Evolutionary conservation across 2,888 invertebrate genomes (phyloP).

Genomic region (Plebejus anna): DNA sequence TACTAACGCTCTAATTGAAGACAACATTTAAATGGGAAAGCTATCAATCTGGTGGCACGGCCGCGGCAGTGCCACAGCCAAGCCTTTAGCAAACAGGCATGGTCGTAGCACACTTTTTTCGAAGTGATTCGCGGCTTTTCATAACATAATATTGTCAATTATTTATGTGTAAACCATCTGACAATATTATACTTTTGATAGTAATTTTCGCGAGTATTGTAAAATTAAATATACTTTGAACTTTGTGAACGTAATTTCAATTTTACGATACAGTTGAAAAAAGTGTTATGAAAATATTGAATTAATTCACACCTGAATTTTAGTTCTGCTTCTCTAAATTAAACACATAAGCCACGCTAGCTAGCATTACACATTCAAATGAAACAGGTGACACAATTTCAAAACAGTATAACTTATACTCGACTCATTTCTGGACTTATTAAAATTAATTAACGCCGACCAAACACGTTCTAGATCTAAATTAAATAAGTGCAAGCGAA

Average conservation of each 20-base stretch:
- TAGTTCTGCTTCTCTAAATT: not conserved
- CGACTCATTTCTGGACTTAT: constrained; percentile 13
- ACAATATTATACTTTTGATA: too few species aligned
- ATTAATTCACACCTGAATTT: not conserved
- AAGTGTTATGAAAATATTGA: not conserved
- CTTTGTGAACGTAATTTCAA: not conserved
- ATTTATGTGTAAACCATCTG: too few species aligned
- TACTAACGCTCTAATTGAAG: too few species aligned
- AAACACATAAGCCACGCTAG: not conserved
- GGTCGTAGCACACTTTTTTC: too few species aligned
- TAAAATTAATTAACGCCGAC: constrained; percentile 19
- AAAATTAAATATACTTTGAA: too few species aligned
- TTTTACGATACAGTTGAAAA: not conserved
- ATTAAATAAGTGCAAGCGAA: constrained; percentile 18
- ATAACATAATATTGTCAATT: too few species aligned
- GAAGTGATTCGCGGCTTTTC: too few species aligned
- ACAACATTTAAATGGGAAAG: too few species aligned
- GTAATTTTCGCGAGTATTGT: too few species aligned
- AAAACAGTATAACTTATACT: not conserved
- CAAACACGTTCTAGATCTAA: constrained; percentile 3
- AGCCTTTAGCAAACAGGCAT: too few species aligned
- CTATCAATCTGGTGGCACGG: too few species aligned
- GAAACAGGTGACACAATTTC: constrained; percentile 4
- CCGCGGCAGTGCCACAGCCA: too few species aligned
- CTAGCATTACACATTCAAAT: not conserved